phyloP scores from a whole-genome alignment of 2,113 vertebrate species.

The Sminthopsis crassicaudata region DNA sequence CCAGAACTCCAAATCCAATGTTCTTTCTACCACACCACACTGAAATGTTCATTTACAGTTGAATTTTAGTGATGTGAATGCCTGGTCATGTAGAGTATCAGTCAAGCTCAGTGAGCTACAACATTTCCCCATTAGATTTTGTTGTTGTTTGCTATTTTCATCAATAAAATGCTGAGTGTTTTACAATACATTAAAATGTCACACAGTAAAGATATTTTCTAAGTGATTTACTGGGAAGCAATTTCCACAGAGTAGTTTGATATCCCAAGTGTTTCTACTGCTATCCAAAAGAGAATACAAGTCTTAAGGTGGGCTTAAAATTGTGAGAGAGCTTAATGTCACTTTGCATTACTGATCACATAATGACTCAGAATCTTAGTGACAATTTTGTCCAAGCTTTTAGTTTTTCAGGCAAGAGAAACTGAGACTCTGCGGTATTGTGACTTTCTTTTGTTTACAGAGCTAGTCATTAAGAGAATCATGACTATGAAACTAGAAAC shows the following conservation, averaged over 20 bases:
- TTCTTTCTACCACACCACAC: background rate
- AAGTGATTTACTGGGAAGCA: constrained; percentile 37
- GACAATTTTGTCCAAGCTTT: background rate
- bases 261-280: background rate
- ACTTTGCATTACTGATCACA: background rate
- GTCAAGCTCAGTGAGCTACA: constrained; percentile 10
- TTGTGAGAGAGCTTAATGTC: background rate
- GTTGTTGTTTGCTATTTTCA: constrained; percentile 22
- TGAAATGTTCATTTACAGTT: background rate
- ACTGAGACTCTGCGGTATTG: background rate
- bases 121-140: background rate
- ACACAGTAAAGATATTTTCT: constrained; percentile 35
- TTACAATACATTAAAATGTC: constrained; percentile 35
- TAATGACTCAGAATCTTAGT: background rate
- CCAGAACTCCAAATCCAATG: background rate
- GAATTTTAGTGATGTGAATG: background rate
- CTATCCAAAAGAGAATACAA: background rate
- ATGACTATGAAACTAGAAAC: background rate
- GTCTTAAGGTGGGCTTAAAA: background rate
- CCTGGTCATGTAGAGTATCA: background rate
- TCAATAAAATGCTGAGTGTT: constrained; percentile 41
- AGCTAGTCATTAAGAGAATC: background rate
- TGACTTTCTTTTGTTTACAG: background rate
- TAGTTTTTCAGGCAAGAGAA: background rate
- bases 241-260: constrained; percentile 14